These are phyloP conservation scores for Myotis planiceps DNA, from an alignment of 2,797 vertebrate genomes.

Conservation along the genomic window DNA sequence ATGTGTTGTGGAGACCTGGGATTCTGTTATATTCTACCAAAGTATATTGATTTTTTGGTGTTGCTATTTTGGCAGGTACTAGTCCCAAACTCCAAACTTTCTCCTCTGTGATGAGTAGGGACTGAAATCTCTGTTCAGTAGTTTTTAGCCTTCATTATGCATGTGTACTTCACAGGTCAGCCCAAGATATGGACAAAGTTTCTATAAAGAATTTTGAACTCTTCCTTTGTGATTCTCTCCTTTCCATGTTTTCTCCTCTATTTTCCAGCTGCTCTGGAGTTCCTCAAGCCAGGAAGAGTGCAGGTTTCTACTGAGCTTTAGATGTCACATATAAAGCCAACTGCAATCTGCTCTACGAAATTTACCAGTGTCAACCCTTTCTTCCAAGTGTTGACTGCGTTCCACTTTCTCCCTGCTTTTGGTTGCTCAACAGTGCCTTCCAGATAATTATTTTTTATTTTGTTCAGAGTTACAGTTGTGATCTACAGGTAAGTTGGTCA, in stretches of 20 bases:
- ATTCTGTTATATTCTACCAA: slow-evolving; percentile 28
- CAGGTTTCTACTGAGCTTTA: neutral
- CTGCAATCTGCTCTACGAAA: neutral
- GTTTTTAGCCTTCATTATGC: neutral
- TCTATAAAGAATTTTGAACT: neutral
- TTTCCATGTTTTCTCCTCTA: neutral
- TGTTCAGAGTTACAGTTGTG: neutral
- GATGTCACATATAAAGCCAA: neutral
- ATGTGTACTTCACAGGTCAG: neutral
- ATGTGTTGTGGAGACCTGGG: neutral
- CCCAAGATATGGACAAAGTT: neutral
- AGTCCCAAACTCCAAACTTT: neutral
- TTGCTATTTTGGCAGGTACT: neutral
- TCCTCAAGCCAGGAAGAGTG: neutral
- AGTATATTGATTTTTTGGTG: neutral
- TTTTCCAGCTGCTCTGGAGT: neutral
- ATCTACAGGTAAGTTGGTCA: neutral
- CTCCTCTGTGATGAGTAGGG: neutral
- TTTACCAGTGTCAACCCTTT: neutral
- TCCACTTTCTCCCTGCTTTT: neutral
- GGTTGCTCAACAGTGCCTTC: neutral
- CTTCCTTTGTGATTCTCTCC: neutral
- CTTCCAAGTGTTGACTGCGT: neutral
- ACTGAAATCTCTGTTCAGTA: neutral
- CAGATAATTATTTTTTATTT: neutral